Conservation (phyloP, 2,113 vertebrate genomes). For the Nestor notabilis region DNA sequence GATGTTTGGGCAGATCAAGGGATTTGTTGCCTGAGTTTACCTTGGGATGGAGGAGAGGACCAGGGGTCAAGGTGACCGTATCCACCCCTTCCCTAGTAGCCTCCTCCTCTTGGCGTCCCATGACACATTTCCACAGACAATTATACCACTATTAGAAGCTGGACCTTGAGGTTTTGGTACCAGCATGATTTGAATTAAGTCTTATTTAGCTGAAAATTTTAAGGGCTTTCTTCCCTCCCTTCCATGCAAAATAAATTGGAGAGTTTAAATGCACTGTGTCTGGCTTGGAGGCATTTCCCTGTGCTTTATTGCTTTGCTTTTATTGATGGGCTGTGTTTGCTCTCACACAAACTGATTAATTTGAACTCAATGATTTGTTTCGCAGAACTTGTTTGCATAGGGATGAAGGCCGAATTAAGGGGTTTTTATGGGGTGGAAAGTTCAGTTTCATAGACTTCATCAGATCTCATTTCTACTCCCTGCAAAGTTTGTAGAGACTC, state of each 20-base stretch:
- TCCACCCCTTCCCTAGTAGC: not conserved
- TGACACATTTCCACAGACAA: not conserved
- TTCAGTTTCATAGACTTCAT: not conserved
- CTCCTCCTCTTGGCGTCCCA: not conserved
- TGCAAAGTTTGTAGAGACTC: not conserved
- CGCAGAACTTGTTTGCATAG: not conserved
- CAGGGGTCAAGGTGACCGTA: not conserved
- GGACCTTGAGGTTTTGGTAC: not conserved
- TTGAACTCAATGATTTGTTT: slow-evolving; percentile 6
- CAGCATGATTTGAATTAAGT: not conserved
- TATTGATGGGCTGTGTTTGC: slow-evolving; percentile 5
- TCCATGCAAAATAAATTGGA: not conserved
- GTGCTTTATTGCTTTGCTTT: slow-evolving; percentile 37
- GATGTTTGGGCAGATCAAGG: not conserved
- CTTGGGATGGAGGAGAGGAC: not conserved
- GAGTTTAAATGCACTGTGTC: not conserved
- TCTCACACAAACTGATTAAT: slow-evolving; percentile 28
- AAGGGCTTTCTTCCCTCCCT: not conserved
- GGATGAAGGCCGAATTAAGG: not conserved
- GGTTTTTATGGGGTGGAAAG: not conserved
- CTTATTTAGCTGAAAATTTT: not conserved
- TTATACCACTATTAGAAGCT: not conserved
- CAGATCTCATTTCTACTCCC: not conserved
- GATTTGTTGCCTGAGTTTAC: not conserved
- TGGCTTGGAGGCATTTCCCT: slow-evolving; percentile 29